A percentile compares a stretch with the other conserved stretches of the same genome.
Conservation (phyloP, 2,797 vertebrate genomes). For the Chiroxiphia lanceolata region DNA sequence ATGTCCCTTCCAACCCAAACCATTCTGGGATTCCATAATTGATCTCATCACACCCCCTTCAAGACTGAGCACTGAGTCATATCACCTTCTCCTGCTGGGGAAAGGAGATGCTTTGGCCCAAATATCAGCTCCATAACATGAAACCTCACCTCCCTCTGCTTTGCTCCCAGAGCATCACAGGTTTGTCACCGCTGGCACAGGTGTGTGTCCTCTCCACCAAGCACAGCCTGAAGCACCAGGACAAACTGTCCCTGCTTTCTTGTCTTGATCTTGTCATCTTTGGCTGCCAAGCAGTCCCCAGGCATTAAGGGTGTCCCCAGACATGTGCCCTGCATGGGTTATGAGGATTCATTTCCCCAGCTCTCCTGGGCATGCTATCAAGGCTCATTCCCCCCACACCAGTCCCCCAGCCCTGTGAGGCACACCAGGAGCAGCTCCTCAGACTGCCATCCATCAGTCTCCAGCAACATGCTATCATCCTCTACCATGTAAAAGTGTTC, state of each 20-base stretch:
- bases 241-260: background rate
- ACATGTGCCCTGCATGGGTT: background rate
- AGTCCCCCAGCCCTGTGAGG: background rate
- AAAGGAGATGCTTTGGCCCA: background rate
- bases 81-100: background rate
- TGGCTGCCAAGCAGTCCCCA: background rate
- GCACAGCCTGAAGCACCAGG: background rate
- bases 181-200: rapidly evolving
- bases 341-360: background rate
- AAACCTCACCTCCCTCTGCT: background rate
- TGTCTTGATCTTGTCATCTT: background rate
- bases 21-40: background rate
- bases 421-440: background rate
- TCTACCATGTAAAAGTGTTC: background rate
- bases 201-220: background rate
- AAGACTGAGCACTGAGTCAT: rapidly evolving
- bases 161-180: background rate
- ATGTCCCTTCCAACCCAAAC: background rate
- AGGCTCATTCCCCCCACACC: background rate
- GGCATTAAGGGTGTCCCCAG: background rate
- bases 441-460: background rate
- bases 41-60: background rate
- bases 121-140: background rate
- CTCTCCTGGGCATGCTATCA: constrained; percentile 1
- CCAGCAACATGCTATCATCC: rapidly evolving